Base-by-base conservation (phyloP, 1,140 invertebrate genomes). In the Trichonephila inaurata region DNA sequence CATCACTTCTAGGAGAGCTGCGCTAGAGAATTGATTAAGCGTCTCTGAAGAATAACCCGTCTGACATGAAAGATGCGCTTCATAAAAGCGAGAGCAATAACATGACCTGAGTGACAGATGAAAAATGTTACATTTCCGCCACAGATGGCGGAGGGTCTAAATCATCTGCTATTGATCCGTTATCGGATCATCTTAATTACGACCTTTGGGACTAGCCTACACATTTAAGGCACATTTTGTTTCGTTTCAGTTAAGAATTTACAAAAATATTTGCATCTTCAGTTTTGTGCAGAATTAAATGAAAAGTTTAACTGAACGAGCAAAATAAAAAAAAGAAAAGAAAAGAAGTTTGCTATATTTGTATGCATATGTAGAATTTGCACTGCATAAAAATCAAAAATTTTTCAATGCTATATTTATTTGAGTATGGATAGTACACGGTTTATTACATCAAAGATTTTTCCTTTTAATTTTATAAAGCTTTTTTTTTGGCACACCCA, bases 101-200 rank as follows among this genome's bases (percentile, higher is more conserved):
- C 77, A 82, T 44, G 89, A 24, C 40, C 24, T 24, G 58, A 69
- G 82, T 72, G 91, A 87, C 91, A 92, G n/a, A 87, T 92, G 91
- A 92, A 92, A 92, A 92, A 92, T 92, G 91, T 77, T 24, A 61
- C 58, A 77, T 66, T 92, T 92, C 91, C n/a, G 91, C 61, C 82
- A 86, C 91, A 92, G 91, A 92, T 92, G 91, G 91, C 66, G 81
- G 21, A 19, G 33, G 19, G 24, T 77, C 83, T 92, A 85, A 92
- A 92, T 92, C 91, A 92, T 44, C 60, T n/a, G 24, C 69, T n/a
- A 77, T 81, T 77, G 64, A 77, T 91, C 72, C 69, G 12, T 14
- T 40, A 28, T 58, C 89, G 33, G 24, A 58, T n/a, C 51, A 28
- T 62, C 60, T 88, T 88, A 88, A 88, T 88, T 88, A 88, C 28